A percentile compares a stretch with the other conserved stretches of the same genome.
phyloP scores from a whole-genome alignment of 2,797 vertebrate species.

The Mus caroli region DNA sequence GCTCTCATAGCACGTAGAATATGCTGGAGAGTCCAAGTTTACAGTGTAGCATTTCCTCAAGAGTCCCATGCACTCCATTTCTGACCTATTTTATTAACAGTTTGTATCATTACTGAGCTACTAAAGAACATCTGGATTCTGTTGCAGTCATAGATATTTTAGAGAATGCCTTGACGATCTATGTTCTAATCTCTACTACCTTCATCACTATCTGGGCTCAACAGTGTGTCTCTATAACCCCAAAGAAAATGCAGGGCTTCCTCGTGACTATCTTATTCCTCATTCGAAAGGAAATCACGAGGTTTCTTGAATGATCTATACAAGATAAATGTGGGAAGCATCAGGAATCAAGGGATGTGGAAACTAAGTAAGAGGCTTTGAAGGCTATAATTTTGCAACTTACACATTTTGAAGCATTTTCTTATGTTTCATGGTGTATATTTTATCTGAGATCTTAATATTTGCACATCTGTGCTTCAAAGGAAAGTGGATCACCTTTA shows the following conservation, averaged over 20 bases:
- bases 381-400: not conserved
- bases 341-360: not conserved
- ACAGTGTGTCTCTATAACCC: not conserved
- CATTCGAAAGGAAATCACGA: slow-evolving; percentile 37
- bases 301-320: slow-evolving; percentile 28
- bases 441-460: slow-evolving; percentile 30
- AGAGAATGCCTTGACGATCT: not conserved
- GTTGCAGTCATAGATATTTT: slow-evolving; percentile 5
- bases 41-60: slow-evolving; percentile 57
- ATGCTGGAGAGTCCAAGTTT: slow-evolving; percentile 8
- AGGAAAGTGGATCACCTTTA: not conserved
- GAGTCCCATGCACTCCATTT: slow-evolving; percentile 31
- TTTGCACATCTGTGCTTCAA: not conserved
- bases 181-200: not conserved
- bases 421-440: not conserved
- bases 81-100: slow-evolving; percentile 24
- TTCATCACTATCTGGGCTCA: not conserved
- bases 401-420: slow-evolving; percentile 43
- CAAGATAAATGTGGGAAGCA: not conserved
- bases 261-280: not conserved
- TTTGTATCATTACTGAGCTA: slow-evolving; percentile 65
- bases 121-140: slow-evolving; percentile 60
- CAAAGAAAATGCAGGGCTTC: slow-evolving; percentile 64
- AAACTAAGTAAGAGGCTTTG: not conserved
- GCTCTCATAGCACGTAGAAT: slow-evolving; percentile 28